Base-by-base conservation (phyloP, 2,797 vertebrate species). In the Distichodus sexfasciatus region DNA sequence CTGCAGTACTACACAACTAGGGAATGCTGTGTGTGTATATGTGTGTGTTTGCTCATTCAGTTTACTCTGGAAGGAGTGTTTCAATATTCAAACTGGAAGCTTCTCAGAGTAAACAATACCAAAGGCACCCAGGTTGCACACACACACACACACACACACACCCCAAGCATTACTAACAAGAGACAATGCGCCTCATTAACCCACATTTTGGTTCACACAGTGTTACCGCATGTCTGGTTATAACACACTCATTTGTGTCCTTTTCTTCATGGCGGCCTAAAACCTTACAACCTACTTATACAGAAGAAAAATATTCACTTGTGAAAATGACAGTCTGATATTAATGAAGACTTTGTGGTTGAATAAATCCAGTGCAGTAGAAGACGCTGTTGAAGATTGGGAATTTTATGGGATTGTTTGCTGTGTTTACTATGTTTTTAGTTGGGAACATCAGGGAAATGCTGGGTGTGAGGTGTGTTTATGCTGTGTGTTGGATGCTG, bases 61-160 rank as follows among this genome's bases (percentile, higher is more conserved):
- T 65, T 55, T 54, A 43, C 64, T 51, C 48, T n/a, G 17, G 24
- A 47, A 47, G 33, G 15, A 59, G 58, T 38, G 9, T 14, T 44
- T 26, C 21, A 75, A 72, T 66, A 72, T 65, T 43, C 58, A 29
- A 53, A 72, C 19, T 55, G n/a, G 66, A 64, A 62, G 24, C 46
- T 57, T 26, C 43, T 54, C 12, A 33, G n/a, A 65, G 60, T 29
- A 48, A 71, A 54, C 46, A 64, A 47, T 28, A 54, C 36, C 17
- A 44, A 55, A 33, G 63, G 24, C 26, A 31, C 11, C 33, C 28
- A 5, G 44, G 61, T 50, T 26, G 23, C 14, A 62, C 26, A 29
- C 23, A 60, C 62, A 53, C 23, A 38, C 43, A 28, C 15, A 50
- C 19, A 48, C 43, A 51, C 24, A 7, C 29, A 41, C 12, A 17